A percentile compares a stretch with the other conserved stretches of the same genome.
phyloP scores from a whole-genome alignment of 2,113 vertebrate species.

The Chamaetylas fuelleborni region DNA sequence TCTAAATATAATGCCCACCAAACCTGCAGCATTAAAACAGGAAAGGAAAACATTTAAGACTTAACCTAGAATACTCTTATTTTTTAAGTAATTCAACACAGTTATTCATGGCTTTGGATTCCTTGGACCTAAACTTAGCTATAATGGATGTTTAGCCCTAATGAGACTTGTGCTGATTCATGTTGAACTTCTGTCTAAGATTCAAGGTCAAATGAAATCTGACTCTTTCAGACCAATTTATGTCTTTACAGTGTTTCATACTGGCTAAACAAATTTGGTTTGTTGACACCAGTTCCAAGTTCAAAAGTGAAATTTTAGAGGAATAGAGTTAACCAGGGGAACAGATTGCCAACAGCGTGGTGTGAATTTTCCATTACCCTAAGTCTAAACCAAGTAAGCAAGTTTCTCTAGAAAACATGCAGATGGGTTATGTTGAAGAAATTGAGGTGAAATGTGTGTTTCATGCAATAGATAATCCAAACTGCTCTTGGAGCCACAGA shows the following conservation, averaged over 20 bases:
- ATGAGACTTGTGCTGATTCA: background rate
- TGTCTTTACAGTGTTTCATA: background rate
- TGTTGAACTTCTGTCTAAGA: background rate
- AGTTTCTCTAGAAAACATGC: background rate
- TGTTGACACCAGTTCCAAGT: background rate
- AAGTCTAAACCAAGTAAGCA: background rate
- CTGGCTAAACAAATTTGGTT: background rate
- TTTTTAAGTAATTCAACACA: background rate
- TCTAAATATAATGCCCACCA: background rate
- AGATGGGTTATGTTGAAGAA: background rate
- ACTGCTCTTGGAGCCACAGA: background rate
- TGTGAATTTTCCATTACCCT: background rate
- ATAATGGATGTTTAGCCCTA: background rate
- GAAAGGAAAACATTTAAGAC: background rate
- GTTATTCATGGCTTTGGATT: background rate
- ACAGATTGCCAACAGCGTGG: background rate
- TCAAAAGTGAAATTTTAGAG: background rate
- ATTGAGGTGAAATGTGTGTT: background rate
- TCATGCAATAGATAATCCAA: background rate
- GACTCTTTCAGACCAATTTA: background rate
- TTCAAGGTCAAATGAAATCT: background rate
- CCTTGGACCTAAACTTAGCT: background rate
- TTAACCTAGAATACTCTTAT: background rate
- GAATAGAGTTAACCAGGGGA: background rate
- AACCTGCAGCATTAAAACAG: background rate